These are phyloP conservation scores for Indri indri DNA, from an alignment of 2,113 vertebrate genomes.

Conservation along the genomic window DNA sequence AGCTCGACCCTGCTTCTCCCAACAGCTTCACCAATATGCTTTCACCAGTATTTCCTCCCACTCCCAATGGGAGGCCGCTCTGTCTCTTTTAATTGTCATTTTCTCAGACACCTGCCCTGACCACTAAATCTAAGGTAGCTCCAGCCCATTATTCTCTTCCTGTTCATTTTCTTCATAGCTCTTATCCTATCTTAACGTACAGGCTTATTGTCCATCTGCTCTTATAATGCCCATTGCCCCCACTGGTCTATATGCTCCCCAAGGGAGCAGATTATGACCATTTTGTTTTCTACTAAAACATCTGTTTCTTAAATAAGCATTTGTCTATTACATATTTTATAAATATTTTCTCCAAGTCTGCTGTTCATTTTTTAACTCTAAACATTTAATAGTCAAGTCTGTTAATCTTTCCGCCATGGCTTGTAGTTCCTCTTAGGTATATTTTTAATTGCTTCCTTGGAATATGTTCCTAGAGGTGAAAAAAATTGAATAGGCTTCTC, in stretches of 20 bases:
- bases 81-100: background rate
- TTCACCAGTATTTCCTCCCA: background rate
- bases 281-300: background rate
- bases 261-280: background rate
- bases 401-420: background rate
- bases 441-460: background rate
- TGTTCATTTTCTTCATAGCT: background rate
- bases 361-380: background rate
- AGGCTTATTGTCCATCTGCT: background rate
- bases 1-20: background rate
- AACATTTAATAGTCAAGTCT: background rate
- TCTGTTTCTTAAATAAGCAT: background rate
- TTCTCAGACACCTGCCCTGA: background rate
- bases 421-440: background rate
- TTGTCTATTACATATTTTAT: background rate
- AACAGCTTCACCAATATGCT: background rate
- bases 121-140: background rate
- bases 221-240: background rate
- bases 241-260: background rate
- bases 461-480: background rate
- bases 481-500: background rate
- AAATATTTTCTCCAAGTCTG: constrained; percentile 4
- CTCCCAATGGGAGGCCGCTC: background rate
- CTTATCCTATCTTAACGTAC: background rate
- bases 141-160: background rate